These are phyloP conservation scores for Nymphalis c-album DNA, from an alignment of 2,888 invertebrate species.

Conservation along the genomic window DNA sequence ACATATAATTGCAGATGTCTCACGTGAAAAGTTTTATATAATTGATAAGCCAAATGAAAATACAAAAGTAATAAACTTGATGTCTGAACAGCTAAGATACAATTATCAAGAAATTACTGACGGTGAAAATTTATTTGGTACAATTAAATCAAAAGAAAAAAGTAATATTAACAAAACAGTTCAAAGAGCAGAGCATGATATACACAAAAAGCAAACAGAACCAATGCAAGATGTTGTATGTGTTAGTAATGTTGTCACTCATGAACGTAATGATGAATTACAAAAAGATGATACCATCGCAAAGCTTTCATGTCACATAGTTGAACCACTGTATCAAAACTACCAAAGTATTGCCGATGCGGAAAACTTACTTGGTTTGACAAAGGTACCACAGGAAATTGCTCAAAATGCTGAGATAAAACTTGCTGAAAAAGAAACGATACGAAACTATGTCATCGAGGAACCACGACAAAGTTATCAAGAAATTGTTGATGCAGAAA, in stretches of 20 bases:
- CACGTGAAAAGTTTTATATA: not conserved
- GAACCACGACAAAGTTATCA: constrained; percentile 48
- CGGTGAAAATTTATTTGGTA: constrained; percentile 36
- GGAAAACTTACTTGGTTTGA: constrained; percentile 34
- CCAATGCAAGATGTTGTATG: not conserved
- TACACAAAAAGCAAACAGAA: not conserved
- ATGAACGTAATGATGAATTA: not conserved
- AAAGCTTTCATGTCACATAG: not conserved
- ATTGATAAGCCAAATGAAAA: not conserved
- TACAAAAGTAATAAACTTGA: not conserved
- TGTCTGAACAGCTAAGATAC: constrained; percentile 23
- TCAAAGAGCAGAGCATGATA: not conserved
- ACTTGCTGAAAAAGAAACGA: not conserved
- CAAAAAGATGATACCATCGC: not conserved
- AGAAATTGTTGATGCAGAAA: constrained; percentile 57
- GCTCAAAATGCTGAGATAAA: not conserved
- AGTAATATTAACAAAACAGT: not conserved
- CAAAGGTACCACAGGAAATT: not conserved
- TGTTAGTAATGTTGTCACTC: not conserved
- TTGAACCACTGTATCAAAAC: constrained; percentile 37
- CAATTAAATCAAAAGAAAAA: constrained; percentile 16
- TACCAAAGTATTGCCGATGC: constrained; percentile 43
- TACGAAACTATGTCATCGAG: not conserved
- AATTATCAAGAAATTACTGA: constrained; percentile 34
- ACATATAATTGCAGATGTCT: not conserved